Evolutionary conservation across 2,797 vertebrate species (phyloP).

Genomic region (Otolemur crassicaudatus): DNA sequence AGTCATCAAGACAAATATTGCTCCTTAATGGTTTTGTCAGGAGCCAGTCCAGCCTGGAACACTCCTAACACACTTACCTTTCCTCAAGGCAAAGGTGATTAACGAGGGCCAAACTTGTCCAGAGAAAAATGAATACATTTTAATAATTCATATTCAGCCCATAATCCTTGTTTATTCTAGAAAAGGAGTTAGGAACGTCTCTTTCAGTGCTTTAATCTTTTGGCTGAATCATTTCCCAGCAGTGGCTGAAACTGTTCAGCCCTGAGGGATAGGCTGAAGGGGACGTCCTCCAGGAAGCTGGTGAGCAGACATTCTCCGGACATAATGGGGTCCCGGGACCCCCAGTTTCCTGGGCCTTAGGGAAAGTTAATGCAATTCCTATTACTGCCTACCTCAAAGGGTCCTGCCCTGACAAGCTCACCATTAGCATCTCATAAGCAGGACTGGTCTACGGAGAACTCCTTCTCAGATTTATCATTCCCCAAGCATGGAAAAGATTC

Average conservation of each 20-base stretch:
- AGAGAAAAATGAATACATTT: conserved; percentile 29
- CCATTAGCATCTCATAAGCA: background rate
- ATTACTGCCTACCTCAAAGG: background rate
- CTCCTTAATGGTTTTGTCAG: background rate
- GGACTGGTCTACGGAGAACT: background rate
- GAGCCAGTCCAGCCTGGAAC: background rate
- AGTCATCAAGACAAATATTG: background rate
- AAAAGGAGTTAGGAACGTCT: background rate
- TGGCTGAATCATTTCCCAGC: background rate
- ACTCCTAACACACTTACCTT: background rate
- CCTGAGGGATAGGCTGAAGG: background rate
- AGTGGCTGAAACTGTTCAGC: background rate
- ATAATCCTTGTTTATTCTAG: conserved; percentile 24
- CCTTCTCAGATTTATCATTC: background rate
- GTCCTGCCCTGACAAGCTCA: background rate
- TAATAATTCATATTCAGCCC: conserved; percentile 18
- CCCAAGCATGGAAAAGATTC: background rate
- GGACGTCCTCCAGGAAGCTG: background rate
- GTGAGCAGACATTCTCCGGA: background rate
- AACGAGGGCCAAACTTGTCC: background rate
- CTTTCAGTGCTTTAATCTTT: conserved; percentile 24
- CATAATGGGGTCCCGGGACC: background rate
- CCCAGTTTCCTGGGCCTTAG: background rate
- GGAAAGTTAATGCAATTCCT: background rate
- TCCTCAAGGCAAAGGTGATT: background rate